phyloP scores from a whole-genome alignment of 2,888 invertebrate genomes.

The Melanostoma scalare region DNA sequence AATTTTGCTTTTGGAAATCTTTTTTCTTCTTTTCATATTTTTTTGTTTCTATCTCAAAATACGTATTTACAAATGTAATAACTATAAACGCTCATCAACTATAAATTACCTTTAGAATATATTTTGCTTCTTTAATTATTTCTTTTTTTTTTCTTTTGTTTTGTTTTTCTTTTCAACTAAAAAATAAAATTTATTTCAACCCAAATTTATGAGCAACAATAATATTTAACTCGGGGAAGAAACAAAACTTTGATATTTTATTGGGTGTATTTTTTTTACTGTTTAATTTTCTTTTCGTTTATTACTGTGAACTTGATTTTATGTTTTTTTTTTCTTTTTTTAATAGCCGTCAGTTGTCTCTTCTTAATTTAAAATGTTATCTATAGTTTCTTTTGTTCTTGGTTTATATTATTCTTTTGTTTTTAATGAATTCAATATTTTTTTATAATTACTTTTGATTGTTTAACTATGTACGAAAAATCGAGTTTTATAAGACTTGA shows the following conservation, averaged over 20 bases:
- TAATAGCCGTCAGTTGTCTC: slow-evolving; percentile 60
- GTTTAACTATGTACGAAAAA: slow-evolving; percentile 71
- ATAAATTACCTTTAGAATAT: slow-evolving; percentile 64
- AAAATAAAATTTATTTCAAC: slow-evolving; percentile 47
- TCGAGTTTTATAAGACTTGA: neutral
- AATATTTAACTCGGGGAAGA: slow-evolving; percentile 35
- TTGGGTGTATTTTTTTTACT: slow-evolving; percentile 24
- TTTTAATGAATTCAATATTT: slow-evolving; percentile 66
- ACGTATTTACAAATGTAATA: slow-evolving; percentile 72
- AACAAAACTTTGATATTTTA: slow-evolving; percentile 28
- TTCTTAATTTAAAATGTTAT: slow-evolving; percentile 66
- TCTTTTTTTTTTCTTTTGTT: slow-evolving; percentile 13
- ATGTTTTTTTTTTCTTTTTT: slow-evolving; percentile 3
- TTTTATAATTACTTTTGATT: slow-evolving; percentile 66
- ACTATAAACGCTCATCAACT: slow-evolving; percentile 64
- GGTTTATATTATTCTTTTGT: slow-evolving; percentile 43
- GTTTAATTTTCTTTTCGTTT: slow-evolving; percentile 20
- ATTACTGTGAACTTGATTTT: slow-evolving; percentile 45
- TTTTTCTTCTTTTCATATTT: slow-evolving; percentile 8
- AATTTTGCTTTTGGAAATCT: too few species aligned
- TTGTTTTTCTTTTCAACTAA: slow-evolving; percentile 18
- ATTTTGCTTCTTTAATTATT: slow-evolving; percentile 20
- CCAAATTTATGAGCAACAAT: slow-evolving; percentile 29
- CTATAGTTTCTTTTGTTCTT: slow-evolving; percentile 41
- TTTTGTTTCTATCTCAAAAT: slow-evolving; percentile 54